Evolutionary conservation across 37 sponge, comb jelly and placozoan species (phyloP).

Genomic region (Ianthella basta): DNA sequence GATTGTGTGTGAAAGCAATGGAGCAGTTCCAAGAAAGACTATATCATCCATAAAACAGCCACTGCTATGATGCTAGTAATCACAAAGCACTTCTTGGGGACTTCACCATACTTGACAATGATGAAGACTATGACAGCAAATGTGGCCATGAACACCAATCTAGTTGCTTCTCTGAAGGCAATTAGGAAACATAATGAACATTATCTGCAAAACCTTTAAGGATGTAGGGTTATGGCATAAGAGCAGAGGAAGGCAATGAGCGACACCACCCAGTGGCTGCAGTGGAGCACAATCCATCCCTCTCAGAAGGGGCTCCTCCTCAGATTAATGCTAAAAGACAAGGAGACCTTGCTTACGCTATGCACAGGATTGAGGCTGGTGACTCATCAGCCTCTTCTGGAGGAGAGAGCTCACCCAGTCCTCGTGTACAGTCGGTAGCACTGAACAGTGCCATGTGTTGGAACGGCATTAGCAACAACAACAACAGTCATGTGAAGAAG

Average conservation of each 20-base stretch:
- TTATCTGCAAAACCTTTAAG: too few species aligned
- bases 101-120: too few species aligned
- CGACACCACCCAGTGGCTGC: neutral
- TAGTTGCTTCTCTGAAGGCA: too few species aligned
- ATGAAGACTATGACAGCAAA: too few species aligned
- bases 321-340: neutral
- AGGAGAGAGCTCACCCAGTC: conserved; percentile 31
- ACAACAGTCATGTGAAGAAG: neutral
- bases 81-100: too few species aligned
- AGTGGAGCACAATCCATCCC: neutral
- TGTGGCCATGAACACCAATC: too few species aligned
- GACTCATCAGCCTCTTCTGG: conserved; percentile 23
- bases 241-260: neutral
- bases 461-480: neutral
- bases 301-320: neutral
- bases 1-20: too few species aligned
- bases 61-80: too few species aligned
- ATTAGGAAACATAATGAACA: too few species aligned
- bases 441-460: neutral
- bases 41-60: too few species aligned
- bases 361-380: conserved; percentile 16
- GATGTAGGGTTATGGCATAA: too few species aligned
- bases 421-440: neutral
- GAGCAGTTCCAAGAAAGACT: too few species aligned
- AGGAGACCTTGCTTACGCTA: neutral